Evolutionary conservation across 2,888 invertebrate species (phyloP).

Genomic region (Orchesella flavescens): DNA sequence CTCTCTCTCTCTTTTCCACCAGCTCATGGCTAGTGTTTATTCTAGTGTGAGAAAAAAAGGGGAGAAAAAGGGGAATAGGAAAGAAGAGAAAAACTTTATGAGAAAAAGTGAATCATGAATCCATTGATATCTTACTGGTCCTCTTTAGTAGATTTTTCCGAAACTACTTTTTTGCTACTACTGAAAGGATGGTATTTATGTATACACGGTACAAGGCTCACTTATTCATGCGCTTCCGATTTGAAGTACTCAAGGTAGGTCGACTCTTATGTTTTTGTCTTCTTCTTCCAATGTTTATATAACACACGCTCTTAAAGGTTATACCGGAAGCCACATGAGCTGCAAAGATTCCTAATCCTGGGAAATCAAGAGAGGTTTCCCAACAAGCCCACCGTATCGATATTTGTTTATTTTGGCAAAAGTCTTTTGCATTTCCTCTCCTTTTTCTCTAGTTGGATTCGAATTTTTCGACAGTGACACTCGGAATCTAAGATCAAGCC

Average conservation of each 20-base stretch:
- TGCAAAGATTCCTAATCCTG: constrained; percentile 29
- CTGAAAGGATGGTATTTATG: background rate
- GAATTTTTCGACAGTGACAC: too few relatives aligned
- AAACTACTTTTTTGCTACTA: background rate
- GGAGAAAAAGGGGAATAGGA: background rate
- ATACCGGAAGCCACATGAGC: constrained; percentile 18
- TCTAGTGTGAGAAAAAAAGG: background rate
- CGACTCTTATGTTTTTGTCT: too few relatives aligned
- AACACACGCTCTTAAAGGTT: background rate
- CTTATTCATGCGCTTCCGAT: constrained; percentile 14
- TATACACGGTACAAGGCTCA: background rate
- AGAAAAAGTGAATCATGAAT: constrained; percentile 21
- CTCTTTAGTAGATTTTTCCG: background rate
- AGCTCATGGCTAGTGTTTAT: background rate
- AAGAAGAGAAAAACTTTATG: constrained; percentile 18
- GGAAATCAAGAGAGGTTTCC: constrained; percentile 44
- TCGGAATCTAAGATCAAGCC: too few relatives aligned
- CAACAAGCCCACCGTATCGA: background rate
- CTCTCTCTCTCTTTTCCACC: background rate
- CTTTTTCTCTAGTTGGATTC: background rate
- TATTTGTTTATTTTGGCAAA: constrained; percentile 52
- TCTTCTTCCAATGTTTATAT: constrained; percentile 1
- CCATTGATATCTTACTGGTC: constrained; percentile 1
- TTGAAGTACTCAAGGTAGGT: background rate
- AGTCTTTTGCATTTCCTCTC: constrained; percentile 23